Percentiles rank a stretch among this genome's conserved stretches.
Conservation (phyloP, 2,888 invertebrate genomes). For the Himalopsyche japonica region DNA sequence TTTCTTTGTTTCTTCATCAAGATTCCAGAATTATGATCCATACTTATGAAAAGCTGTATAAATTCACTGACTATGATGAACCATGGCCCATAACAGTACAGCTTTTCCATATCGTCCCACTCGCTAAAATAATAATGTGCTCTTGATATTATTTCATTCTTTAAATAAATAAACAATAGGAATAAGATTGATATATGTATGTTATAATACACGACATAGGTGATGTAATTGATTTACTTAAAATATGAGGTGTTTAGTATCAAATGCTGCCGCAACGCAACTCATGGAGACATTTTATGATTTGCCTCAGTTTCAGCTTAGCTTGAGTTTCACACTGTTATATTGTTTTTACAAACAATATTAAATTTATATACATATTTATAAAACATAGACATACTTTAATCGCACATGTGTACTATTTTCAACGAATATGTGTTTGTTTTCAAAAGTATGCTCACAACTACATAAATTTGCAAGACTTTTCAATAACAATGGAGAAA, state of each 20-base stretch:
- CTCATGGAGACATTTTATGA: too few relatives aligned
- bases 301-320: too few relatives aligned
- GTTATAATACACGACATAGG: too few relatives aligned
- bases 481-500: too few relatives aligned
- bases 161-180: not conserved
- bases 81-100: not conserved
- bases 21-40: too few relatives aligned
- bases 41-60: too few relatives aligned
- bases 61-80: not conserved
- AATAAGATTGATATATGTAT: not conserved
- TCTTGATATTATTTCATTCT: not conserved
- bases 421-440: not conserved
- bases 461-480: too few relatives aligned
- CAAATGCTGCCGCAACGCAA: too few relatives aligned
- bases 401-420: not conserved
- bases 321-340: too few relatives aligned
- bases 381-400: not conserved
- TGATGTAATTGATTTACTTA: not conserved
- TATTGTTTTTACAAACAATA: not conserved
- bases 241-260: too few relatives aligned
- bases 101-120: not conserved
- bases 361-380: not conserved
- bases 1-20: too few relatives aligned
- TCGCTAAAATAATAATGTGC: not conserved
- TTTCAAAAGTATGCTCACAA: not conserved